Conservation (phyloP, 2,888 invertebrate genomes). For the Cistogaster globosa region DNA sequence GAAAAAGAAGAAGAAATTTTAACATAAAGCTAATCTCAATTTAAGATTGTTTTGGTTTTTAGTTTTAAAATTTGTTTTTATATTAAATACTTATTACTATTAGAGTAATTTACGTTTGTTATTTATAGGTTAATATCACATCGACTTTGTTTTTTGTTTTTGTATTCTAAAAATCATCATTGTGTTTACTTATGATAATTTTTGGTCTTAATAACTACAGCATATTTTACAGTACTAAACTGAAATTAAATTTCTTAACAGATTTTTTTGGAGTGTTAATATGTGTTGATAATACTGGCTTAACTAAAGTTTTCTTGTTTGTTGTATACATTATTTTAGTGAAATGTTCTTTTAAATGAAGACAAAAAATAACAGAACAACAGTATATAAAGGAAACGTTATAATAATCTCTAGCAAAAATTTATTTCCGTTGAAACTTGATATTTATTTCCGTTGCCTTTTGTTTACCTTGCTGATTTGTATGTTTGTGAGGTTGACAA, state of each 20-base stretch:
- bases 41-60: not conserved
- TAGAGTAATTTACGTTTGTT: slow-evolving; percentile 42
- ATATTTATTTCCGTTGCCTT: slow-evolving; percentile 13
- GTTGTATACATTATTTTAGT: not conserved
- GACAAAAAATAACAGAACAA: slow-evolving; percentile 4
- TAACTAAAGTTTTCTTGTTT: slow-evolving; percentile 11
- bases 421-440: slow-evolving; percentile 45
- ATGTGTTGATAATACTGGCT: slow-evolving; percentile 47
- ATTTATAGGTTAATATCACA: slow-evolving; percentile 78
- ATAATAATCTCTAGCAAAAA: slow-evolving; percentile 11
- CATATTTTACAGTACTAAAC: slow-evolving; percentile 29
- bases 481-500: not conserved
- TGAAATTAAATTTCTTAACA: slow-evolving; percentile 5
- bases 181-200: slow-evolving; percentile 31
- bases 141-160: slow-evolving; percentile 78
- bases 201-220: slow-evolving; percentile 44
- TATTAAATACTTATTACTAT: slow-evolving; percentile 71
- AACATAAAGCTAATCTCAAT: not conserved
- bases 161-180: slow-evolving; percentile 55
- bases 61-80: slow-evolving; percentile 56
- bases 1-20: not conserved
- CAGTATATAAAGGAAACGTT: slow-evolving; percentile 29
- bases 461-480: not conserved
- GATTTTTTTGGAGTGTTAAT: not conserved
- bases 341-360: not conserved